Percentiles rank a stretch among this genome's conserved stretches.
Conservation (phyloP, 1,140 invertebrate species). For the Ceratina japonica region DNA sequence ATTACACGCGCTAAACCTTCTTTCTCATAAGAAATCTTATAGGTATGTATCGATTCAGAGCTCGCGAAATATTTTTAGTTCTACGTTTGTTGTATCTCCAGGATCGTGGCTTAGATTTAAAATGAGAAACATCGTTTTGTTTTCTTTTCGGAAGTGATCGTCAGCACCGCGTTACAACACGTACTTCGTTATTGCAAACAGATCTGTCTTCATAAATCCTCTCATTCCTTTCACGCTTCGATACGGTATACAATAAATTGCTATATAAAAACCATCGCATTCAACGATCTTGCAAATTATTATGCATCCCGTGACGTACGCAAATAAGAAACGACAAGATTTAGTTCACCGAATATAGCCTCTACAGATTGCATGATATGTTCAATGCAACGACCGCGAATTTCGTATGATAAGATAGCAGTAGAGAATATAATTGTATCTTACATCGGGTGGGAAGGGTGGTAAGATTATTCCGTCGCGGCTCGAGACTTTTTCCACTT, state of each 20-base stretch:
- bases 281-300: neutral
- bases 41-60: conserved; percentile 40
- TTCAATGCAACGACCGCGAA: conserved; percentile 41
- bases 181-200: conserved; percentile 21
- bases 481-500: conserved; percentile 43
- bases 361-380: conserved; percentile 32
- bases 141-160: conserved; percentile 42
- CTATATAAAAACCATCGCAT: conserved; percentile 5
- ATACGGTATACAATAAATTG: neutral
- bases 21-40: conserved; percentile 58
- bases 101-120: conserved; percentile 39
- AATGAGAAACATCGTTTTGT: conserved; percentile 29
- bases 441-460: neutral
- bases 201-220: neutral
- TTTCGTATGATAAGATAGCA: neutral
- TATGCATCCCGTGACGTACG: neutral
- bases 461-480: conserved; percentile 47
- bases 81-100: conserved; percentile 25
- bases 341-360: neutral
- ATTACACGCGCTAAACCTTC: conserved; percentile 40
- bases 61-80: conserved; percentile 28
- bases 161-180: conserved; percentile 52
- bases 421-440: conserved; percentile 15
- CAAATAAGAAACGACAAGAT: neutral
- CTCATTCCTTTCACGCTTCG: neutral